A percentile compares a stretch with the other conserved stretches of the same genome.
These are phyloP conservation scores for Drosophila austrosaltans DNA, from an alignment of 2,888 invertebrate species.

Conservation along the genomic window DNA sequence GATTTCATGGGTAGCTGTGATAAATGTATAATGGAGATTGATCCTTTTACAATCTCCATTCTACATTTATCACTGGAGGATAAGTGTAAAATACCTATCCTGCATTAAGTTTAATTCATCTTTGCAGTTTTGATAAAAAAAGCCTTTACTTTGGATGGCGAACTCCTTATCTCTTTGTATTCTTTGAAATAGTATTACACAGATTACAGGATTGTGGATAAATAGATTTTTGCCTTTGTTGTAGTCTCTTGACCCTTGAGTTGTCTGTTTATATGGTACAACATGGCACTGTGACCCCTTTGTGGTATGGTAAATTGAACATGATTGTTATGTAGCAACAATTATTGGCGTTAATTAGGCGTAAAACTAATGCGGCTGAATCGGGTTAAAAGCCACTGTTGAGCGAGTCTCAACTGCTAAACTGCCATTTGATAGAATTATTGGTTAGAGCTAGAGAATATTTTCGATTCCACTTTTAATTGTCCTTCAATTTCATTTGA, in stretches of 20 bases:
- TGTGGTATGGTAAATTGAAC: neutral
- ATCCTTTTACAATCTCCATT: no score
- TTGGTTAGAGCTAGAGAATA: no score
- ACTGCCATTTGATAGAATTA: neutral
- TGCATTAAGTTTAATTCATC: no score
- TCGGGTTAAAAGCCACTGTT: neutral
- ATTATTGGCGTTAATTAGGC: neutral
- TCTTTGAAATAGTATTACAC: no score
- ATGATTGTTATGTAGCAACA: neutral
- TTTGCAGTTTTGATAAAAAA: no score
- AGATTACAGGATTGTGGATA: neutral
- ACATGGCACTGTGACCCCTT: neutral
- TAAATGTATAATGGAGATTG: no score
- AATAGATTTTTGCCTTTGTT: neutral
- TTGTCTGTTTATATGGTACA: neutral
- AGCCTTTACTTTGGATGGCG: no score
- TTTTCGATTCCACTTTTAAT: neutral
- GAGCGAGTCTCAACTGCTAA: neutral
- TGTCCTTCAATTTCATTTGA: neutral
- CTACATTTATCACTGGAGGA: no score
- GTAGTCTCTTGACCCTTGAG: neutral
- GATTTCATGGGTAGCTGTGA: no score
- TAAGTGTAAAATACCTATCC: no score
- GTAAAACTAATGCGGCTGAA: no score
- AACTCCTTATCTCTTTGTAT: no score